Conservation (phyloP, 2,113 vertebrate species). For the Ivindomyrus marchei region DNA sequence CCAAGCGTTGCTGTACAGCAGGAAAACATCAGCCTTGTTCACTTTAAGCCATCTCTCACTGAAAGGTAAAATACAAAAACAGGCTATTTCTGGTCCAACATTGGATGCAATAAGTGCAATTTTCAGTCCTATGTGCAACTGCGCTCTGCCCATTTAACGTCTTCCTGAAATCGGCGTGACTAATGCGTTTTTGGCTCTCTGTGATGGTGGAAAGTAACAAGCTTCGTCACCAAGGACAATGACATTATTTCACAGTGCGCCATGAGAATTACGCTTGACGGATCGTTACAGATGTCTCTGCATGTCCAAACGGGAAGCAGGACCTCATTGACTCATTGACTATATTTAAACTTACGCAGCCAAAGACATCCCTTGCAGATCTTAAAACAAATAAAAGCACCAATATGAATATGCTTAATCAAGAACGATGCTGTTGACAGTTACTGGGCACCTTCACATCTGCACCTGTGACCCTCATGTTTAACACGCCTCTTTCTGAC, state of each 20-base stretch:
- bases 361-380: not conserved
- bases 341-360: not conserved
- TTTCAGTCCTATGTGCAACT: not conserved
- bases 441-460: not conserved
- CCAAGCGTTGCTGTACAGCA: not conserved
- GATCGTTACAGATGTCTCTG: not conserved
- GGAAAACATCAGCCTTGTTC: not conserved
- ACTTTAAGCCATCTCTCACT: not conserved
- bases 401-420: not conserved
- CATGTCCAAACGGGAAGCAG: not conserved
- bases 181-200: not conserved
- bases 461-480: not conserved
- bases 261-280: not conserved
- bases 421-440: not conserved
- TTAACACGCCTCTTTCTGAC: not conserved
- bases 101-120: not conserved
- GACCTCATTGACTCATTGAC: not conserved
- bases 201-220: not conserved
- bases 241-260: not conserved
- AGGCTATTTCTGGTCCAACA: not conserved
- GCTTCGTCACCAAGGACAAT: not conserved
- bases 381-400: not conserved
- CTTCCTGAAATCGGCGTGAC: not conserved
- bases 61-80: not conserved
- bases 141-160: not conserved